Evolutionary conservation across 2,113 vertebrate species (phyloP).

Genomic region (Channa maculata): DNA sequence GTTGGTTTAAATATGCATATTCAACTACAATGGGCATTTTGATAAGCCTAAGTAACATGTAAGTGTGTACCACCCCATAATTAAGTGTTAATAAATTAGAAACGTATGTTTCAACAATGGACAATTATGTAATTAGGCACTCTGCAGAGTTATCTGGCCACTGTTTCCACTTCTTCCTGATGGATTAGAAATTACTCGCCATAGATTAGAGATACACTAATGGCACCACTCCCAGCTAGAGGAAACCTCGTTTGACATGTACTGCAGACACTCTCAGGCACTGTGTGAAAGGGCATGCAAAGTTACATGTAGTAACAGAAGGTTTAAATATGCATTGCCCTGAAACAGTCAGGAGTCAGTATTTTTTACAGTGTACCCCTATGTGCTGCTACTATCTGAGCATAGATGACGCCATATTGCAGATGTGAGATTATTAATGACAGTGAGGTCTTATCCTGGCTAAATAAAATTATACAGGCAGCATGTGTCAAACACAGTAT

Average conservation of each 20-base stretch:
- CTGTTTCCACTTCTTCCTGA: slow-evolving; percentile 43
- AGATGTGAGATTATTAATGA: background rate
- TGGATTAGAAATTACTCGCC: slow-evolving; percentile 38
- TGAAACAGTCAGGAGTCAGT: background rate
- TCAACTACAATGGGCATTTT: background rate
- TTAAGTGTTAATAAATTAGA: background rate
- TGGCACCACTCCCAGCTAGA: slow-evolving; percentile 22
- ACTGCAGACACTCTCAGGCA: slow-evolving; percentile 7
- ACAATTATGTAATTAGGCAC: background rate
- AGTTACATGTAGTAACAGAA: background rate
- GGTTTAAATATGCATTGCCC: background rate
- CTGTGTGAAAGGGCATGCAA: slow-evolving; percentile 16
- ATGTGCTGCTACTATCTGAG: background rate
- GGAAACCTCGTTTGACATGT: slow-evolving; percentile 37
- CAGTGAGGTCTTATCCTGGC: background rate
- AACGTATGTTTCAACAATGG: background rate
- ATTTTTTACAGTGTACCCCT: too few species aligned
- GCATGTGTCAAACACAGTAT: slow-evolving; percentile 1
- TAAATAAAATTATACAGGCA: background rate
- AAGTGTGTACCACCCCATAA: background rate
- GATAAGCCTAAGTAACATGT: background rate
- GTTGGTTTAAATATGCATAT: background rate
- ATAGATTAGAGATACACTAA: slow-evolving; percentile 54
- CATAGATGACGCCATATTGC: background rate
- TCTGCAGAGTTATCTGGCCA: background rate